These are phyloP conservation scores for Laticauda colubrina DNA, from an alignment of 2,113 vertebrate species.

Conservation along the genomic window DNA sequence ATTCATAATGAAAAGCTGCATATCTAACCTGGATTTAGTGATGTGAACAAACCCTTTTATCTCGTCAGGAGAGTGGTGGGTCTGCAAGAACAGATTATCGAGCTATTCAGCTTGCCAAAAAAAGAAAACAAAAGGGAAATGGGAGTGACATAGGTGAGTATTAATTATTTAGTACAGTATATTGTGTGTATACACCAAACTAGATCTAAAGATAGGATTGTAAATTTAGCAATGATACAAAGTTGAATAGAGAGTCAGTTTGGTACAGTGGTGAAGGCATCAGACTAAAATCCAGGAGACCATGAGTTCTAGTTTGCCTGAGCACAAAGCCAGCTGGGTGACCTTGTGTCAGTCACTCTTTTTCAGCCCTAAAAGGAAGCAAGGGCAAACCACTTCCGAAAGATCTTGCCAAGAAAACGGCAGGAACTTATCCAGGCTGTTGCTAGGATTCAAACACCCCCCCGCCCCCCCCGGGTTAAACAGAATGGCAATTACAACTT, in stretches of 20 bases:
- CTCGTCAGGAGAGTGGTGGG: conserved; percentile 84
- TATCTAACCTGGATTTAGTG: conserved; percentile 9
- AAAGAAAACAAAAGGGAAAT: conserved; percentile 83
- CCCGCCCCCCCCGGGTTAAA: background rate
- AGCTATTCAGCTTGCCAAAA: conserved; percentile 92
- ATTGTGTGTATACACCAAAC: background rate
- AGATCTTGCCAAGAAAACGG: background rate
- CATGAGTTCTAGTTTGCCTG: background rate
- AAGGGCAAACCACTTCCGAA: background rate
- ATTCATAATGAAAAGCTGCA: background rate
- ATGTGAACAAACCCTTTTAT: conserved; percentile 55
- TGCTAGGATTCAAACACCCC: background rate
- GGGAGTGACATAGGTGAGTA: conserved; percentile 75
- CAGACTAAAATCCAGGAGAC: background rate
- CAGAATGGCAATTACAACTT: background rate
- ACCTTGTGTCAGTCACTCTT: background rate
- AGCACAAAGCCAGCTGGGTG: background rate
- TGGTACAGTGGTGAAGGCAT: background rate
- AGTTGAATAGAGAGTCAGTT: background rate
- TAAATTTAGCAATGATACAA: background rate
- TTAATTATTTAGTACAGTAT: background rate
- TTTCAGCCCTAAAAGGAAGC: background rate
- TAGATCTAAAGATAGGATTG: background rate
- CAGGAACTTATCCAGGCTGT: background rate
- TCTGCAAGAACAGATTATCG: conserved; percentile 95